A percentile compares a stretch with the other conserved stretches of the same genome.
Evolutionary conservation across 1,140 invertebrate genomes (phyloP).

Genomic region (Drosophila lowei): DNA sequence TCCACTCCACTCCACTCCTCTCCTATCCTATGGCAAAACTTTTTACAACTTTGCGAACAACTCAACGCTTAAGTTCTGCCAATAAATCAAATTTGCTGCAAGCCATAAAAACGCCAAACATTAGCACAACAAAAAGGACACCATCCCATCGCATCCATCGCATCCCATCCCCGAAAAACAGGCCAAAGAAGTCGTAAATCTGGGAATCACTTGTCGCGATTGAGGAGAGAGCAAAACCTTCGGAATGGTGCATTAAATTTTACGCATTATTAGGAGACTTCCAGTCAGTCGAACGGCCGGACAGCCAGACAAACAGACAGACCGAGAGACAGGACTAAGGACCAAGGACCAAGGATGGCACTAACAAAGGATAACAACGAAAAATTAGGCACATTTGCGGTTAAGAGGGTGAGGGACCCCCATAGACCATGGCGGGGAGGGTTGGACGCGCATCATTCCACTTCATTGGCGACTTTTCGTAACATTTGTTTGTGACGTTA

Average conservation of each 20-base stretch:
- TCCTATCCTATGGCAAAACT: conserved; percentile 24
- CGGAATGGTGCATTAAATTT: conserved; percentile 77
- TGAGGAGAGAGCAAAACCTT: conserved; percentile 43
- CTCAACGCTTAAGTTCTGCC: conserved; percentile 64
- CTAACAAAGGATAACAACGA: conserved; percentile 78
- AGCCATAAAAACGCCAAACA: conserved; percentile 75
- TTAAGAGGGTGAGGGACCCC: conserved; percentile 17
- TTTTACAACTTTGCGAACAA: conserved; percentile 63
- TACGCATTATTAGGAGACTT: conserved; percentile 71
- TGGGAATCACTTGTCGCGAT: conserved; percentile 82
- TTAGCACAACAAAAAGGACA: conserved; percentile 75
- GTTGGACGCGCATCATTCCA: conserved; percentile 70
- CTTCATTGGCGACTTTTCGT: conserved; percentile 82
- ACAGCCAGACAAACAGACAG: conserved; percentile 8
- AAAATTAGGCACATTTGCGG: conserved; percentile 81
- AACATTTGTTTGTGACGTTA: conserved; percentile 83
- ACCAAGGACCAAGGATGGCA: conserved; percentile 26
- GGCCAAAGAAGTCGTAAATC: conserved; percentile 69
- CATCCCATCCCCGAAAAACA: conserved; percentile 21
- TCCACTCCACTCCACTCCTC: conserved; percentile 3
- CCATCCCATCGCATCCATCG: conserved; percentile 10
- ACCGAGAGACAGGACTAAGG: conserved; percentile 1
- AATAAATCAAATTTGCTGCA: conserved; percentile 80
- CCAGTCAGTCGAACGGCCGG: conserved; percentile 7
- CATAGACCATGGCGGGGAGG: conserved; percentile 7